phyloP scores from a whole-genome alignment of 2,113 vertebrate species.

The Nicator chloris region DNA sequence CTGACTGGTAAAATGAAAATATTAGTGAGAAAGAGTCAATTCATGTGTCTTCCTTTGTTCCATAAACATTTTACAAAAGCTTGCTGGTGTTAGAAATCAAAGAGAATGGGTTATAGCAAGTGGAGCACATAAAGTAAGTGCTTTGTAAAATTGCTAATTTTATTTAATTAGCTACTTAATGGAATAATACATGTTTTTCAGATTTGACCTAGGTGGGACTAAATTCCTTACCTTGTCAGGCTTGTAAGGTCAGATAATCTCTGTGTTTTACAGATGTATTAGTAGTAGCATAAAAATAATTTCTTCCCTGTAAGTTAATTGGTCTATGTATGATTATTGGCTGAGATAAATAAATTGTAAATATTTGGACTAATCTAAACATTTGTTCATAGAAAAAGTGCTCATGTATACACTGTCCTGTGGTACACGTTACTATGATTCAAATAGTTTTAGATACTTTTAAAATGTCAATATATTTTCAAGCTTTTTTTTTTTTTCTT shows the following conservation, averaged over 20 bases:
- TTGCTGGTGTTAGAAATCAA: constrained; percentile 78
- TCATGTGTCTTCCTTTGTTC: not conserved
- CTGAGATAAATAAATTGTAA: not conserved
- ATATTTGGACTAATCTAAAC: not conserved
- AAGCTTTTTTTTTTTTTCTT: not conserved
- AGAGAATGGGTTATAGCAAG: constrained; percentile 78
- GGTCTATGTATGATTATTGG: not conserved
- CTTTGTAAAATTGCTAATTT: not conserved
- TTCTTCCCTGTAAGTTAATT: not conserved
- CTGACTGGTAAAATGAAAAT: not conserved
- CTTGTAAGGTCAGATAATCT: not conserved
- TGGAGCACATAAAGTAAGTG: constrained; percentile 80
- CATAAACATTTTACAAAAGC: constrained; percentile 88
- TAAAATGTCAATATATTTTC: not conserved
- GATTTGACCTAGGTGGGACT: not conserved
- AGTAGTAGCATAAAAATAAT: not conserved
- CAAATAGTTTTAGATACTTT: not conserved
- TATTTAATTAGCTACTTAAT: not conserved
- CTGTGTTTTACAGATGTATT: not conserved
- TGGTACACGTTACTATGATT: not conserved
- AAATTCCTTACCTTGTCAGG: not conserved
- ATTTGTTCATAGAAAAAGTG: not conserved
- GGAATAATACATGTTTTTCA: not conserved
- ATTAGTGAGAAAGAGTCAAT: not conserved
- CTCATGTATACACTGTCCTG: not conserved